These are phyloP conservation scores for Dysidea cf. avara DNA, from an alignment of 37 sponge, comb jelly and placozoan genomes.

Conservation along the genomic window DNA sequence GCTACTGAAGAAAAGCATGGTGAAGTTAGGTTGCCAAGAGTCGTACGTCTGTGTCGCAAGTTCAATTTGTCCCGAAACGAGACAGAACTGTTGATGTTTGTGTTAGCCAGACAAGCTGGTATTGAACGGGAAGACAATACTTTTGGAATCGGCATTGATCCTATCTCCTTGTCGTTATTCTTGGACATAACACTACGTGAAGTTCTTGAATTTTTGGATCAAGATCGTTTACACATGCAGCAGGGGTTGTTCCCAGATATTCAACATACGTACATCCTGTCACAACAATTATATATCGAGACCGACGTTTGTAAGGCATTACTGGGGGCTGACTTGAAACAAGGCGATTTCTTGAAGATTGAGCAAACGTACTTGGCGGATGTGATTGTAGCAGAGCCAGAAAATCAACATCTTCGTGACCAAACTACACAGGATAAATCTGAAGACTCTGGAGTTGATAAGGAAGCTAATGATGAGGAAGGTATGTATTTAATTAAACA, in stretches of 20 bases:
- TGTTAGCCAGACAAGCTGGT: no score
- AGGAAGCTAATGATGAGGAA: no score
- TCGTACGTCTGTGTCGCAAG: no score
- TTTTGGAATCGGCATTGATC: slow-evolving; percentile 13
- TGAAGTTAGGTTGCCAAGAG: no score
- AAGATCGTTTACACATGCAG: slow-evolving; percentile 65
- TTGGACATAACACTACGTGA: slow-evolving; percentile 46
- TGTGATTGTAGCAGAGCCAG: slow-evolving; percentile 68
- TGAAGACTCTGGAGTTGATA: no score
- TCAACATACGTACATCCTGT: slow-evolving; percentile 61
- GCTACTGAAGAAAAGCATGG: no score
- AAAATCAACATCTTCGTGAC: slow-evolving; percentile 14
- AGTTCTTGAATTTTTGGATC: slow-evolving; percentile 47
- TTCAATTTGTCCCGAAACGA: no score
- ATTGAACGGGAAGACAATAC: no score
- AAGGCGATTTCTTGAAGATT: slow-evolving; percentile 68
- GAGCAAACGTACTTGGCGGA: slow-evolving; percentile 80
- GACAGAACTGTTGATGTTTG: no score
- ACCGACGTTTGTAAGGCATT: slow-evolving; percentile 54
- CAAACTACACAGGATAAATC: no score
- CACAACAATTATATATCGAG: slow-evolving; percentile 44
- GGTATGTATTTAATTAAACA: no score
- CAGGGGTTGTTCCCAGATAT: slow-evolving; percentile 84
- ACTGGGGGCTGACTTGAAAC: slow-evolving; percentile 50
- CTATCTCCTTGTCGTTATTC: slow-evolving; percentile 38